Conservation (phyloP, 2,888 invertebrate genomes). For the Cosmopolites sordidus region DNA sequence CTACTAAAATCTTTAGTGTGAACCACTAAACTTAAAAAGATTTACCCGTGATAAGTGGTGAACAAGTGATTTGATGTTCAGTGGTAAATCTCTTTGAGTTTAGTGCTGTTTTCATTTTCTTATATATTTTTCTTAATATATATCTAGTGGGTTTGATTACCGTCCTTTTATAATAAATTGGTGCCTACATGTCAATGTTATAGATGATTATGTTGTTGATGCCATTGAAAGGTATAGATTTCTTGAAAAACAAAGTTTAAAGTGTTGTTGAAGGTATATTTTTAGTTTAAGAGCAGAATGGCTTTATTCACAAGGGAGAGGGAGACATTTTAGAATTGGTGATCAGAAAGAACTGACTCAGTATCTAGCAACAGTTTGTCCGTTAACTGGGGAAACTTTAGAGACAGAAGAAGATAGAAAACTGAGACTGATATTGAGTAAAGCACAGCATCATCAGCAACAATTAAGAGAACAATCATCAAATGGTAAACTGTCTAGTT, state of each 20-base stretch:
- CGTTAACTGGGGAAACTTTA: constrained; percentile 73
- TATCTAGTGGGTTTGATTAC: constrained; percentile 77
- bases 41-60: too few relatives aligned
- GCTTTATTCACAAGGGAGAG: constrained; percentile 92
- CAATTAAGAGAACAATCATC: constrained; percentile 64
- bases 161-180: constrained; percentile 91
- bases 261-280: constrained; percentile 5
- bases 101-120: too few relatives aligned
- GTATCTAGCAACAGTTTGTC: constrained; percentile 80
- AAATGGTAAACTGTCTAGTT: constrained; percentile 25
- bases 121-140: constrained; percentile 16
- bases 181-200: constrained; percentile 81
- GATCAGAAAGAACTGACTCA: constrained; percentile 77
- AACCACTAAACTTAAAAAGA: too few relatives aligned
- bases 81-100: too few relatives aligned
- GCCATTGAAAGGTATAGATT: constrained; percentile 80
- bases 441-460: constrained; percentile 87
- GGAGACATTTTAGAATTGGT: constrained; percentile 80
- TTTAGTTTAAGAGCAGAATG: constrained; percentile 87
- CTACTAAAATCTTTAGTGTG: too few relatives aligned
- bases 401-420: constrained; percentile 86
- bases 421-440: constrained; percentile 77
- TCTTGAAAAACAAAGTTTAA: background rate
- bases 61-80: too few relatives aligned
- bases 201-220: constrained; percentile 85